Base-by-base conservation (phyloP, 2,113 vertebrate species). In the Rhombomys opimus region DNA sequence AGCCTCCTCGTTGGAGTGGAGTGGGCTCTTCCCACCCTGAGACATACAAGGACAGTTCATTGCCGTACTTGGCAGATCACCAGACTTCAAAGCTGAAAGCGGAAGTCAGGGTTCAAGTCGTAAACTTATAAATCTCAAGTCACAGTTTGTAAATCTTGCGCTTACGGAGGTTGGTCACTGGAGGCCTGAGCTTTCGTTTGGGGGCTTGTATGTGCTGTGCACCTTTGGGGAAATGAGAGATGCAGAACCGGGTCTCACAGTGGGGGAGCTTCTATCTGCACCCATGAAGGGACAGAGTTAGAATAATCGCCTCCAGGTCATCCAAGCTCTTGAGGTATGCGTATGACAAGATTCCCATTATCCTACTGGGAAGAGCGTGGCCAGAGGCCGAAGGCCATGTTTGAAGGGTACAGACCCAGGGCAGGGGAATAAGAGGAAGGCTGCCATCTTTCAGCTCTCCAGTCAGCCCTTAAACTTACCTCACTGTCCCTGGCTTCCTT, bases 1-100 rank as follows among this genome's bases (percentile, higher is more conserved):
- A 95, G 23, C 68, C 73, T 72, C 54, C 85, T 95, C 57, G 52
- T 65, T 65, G 23, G 57, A 85, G 76, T 35, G 65, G 50, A 73
- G 65, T n/a, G 72, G 73, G 67, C 35, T 63, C 38, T 76, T 65
- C 18, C 27, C 57, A 38, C 22, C 77, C 85, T 50, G 22, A 11
- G 12, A 20, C 20, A 15, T 22, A 25, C 18, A 22, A 65, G 27
- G 68, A 25, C 14, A 46, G 46, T 13, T 12, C 70, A 73, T 38
- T 27, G 65, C 72, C 38, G 10, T 22, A 5, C 2, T 32, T 15
- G 30, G 32, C 52, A 57, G 2, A 76, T 72, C 7, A 0, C 54
- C 23, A 20, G 78, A 61, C 38, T 72, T 35, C 1, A 5, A 2
- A 4, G 41, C 15, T 22, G 10, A 13, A 41, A 3, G 81, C 73